Evolutionary conservation across 1,140 invertebrate genomes (phyloP).

Genomic region (honey bee (Apis mellifera)): DNA sequence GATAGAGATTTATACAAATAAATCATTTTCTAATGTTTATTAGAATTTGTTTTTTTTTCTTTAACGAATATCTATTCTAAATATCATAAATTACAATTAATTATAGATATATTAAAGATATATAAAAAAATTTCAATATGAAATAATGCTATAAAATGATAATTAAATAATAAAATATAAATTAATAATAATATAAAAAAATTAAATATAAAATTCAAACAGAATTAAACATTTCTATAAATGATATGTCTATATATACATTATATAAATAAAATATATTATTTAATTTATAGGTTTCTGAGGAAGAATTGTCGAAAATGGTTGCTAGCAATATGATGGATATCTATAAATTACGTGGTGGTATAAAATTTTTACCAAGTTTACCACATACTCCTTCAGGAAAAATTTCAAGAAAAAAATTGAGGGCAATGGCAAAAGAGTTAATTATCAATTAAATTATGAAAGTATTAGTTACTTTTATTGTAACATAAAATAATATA

Average conservation of each 20-base stretch:
- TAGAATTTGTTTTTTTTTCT: too few species aligned
- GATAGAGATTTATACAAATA: too few species aligned
- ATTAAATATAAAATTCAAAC: neutral
- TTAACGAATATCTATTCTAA: too few species aligned
- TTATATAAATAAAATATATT: neutral
- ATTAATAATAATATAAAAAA: neutral
- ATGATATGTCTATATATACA: neutral
- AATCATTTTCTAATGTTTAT: too few species aligned
- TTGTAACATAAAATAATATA: neutral
- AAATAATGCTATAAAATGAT: neutral
- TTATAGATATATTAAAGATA: neutral
- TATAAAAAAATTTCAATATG: neutral
- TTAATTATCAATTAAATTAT: neutral
- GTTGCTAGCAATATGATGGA: conserved; percentile 57
- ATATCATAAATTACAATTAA: neutral
- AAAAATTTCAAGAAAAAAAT: conserved; percentile 76
- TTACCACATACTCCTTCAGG: conserved; percentile 81
- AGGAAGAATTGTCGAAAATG: conserved; percentile 61
- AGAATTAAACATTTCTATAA: too few species aligned
- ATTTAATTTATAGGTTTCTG: conserved; percentile 56
- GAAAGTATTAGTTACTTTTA: neutral
- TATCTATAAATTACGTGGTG: conserved; percentile 73
- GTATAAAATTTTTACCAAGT: conserved; percentile 78
- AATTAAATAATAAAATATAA: neutral
- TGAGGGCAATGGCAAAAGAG: conserved; percentile 58